These are phyloP conservation scores for Volucella inflata DNA, from an alignment of 2,888 invertebrate species.

Conservation along the genomic window DNA sequence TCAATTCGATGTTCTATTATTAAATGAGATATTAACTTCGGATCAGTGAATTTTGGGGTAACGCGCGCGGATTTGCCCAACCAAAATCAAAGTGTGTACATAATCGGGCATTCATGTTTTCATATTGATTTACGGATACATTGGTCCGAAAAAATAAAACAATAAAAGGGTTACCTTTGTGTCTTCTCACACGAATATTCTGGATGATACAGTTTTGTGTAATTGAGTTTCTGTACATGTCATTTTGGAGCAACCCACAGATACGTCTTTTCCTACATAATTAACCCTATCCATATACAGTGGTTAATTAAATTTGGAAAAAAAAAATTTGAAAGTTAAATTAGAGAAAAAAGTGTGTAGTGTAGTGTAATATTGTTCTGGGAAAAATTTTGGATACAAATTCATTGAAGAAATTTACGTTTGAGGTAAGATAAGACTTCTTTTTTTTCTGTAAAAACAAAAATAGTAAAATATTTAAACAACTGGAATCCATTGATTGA, in stretches of 20 bases:
- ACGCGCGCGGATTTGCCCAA: slow-evolving; percentile 49
- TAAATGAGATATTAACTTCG: slow-evolving; percentile 68
- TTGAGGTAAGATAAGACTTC: slow-evolving; percentile 10
- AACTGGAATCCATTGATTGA: slow-evolving; percentile 67
- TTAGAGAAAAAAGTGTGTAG: slow-evolving; percentile 3
- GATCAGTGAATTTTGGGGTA: slow-evolving; percentile 71
- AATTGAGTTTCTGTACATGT: too few species aligned
- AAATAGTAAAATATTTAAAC: neutral
- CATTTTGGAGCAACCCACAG: neutral
- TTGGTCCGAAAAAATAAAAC: slow-evolving; percentile 17
- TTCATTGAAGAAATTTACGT: neutral
- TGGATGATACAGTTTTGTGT: slow-evolving; percentile 36
- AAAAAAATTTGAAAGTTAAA: slow-evolving; percentile 34
- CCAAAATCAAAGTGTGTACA: slow-evolving; percentile 49
- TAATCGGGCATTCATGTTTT: slow-evolving; percentile 45
- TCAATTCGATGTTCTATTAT: slow-evolving; percentile 68
- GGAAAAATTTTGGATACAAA: slow-evolving; percentile 18
- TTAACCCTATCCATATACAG: slow-evolving; percentile 18
- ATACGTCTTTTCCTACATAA: slow-evolving; percentile 31
- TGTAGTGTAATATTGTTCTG: slow-evolving; percentile 25
- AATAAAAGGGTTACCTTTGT: slow-evolving; percentile 35
- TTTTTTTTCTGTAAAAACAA: neutral
- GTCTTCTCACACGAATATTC: neutral
- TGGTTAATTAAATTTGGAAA: slow-evolving; percentile 6
- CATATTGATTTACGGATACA: slow-evolving; percentile 45